Base-by-base conservation (phyloP, 35 echinoderm and acorn worm genomes). In the Apostichopus parvimensis region DNA sequence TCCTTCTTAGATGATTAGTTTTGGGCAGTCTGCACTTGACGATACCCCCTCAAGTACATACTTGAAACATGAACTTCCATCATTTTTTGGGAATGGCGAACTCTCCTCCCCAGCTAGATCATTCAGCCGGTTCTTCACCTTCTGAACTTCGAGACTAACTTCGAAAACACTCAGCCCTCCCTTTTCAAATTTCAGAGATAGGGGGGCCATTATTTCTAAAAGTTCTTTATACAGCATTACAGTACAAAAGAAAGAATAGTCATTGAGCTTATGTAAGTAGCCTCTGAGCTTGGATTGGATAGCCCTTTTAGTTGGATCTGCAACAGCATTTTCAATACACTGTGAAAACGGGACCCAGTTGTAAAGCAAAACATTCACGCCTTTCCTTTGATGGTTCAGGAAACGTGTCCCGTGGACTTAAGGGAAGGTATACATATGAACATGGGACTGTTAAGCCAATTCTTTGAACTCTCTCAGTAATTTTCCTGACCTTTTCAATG, bases 401-500 rank as follows among this genome's bases (percentile, higher is more conserved):
- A 95, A 93, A 24, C 91, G 83, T 87, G 94, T 95, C 79, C 94
- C 91, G 53, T 92, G 25, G 88, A 92, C 73, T 80, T 90, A 71
- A 61, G 77, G 77, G 83, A 81, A 82, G 57, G 58, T 55, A 72
- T 92, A 94, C n/a, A 92, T 57, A 12, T 88, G 82, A 77, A 87
- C 80, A 34, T 83, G 9, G 9, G 79, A 56, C 34, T 55, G 87
- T 70, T 89, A 80, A 9, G 75, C 91, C 18, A 78, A 82, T 87
- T 59, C 83, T 90, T 92, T 73, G 54, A 95, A 95, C 60, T 95
- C 65, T 75, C 94, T 82, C 73, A 87, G 56, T 73, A 95, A 88
- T 88, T 95, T 95, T 24, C 94, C 94, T 66, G 94, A 95, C 11
- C 86, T 8, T 79, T 95, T 95, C 91, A 95, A 88, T 15, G 76